phyloP scores from a whole-genome alignment of 2,113 vertebrate genomes.

The Amblyopsis rosae region DNA sequence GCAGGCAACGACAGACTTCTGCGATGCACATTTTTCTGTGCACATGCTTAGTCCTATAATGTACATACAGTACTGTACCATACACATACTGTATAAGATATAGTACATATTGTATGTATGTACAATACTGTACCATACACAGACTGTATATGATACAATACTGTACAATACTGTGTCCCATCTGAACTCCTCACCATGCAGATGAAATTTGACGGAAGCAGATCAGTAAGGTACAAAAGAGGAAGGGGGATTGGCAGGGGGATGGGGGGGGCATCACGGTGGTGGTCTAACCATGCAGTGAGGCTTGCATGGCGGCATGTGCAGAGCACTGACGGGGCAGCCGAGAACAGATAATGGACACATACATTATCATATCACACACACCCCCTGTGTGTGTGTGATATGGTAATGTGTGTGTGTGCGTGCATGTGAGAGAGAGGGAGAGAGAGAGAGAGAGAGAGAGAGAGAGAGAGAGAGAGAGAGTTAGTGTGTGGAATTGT shows the following conservation, averaged over 20 bases:
- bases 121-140: no score
- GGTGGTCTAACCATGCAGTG: slow-evolving; percentile 68
- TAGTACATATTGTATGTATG: no score
- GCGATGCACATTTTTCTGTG: background rate
- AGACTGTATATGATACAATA: no score
- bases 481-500: background rate
- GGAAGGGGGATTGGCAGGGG: slow-evolving; percentile 32
- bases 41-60: background rate
- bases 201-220: slow-evolving; percentile 17
- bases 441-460: slow-evolving; percentile 5
- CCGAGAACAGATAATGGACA: slow-evolving; percentile 50
- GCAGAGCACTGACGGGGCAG: slow-evolving; percentile 64
- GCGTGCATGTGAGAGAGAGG: background rate
- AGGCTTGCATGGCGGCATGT: slow-evolving; percentile 67
- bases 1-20: slow-evolving; percentile 1
- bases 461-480: background rate
- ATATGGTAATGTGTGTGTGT: slow-evolving; percentile 1
- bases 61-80: no score
- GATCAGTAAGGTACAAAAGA: slow-evolving; percentile 10
- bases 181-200: no score
- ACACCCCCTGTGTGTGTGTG: background rate
- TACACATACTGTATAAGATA: no score
- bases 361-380: slow-evolving; percentile 38
- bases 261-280: slow-evolving; percentile 58
- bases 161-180: no score